phyloP scores from a whole-genome alignment of 2,888 invertebrate genomes.

The Neoscelio sp. region DNA sequence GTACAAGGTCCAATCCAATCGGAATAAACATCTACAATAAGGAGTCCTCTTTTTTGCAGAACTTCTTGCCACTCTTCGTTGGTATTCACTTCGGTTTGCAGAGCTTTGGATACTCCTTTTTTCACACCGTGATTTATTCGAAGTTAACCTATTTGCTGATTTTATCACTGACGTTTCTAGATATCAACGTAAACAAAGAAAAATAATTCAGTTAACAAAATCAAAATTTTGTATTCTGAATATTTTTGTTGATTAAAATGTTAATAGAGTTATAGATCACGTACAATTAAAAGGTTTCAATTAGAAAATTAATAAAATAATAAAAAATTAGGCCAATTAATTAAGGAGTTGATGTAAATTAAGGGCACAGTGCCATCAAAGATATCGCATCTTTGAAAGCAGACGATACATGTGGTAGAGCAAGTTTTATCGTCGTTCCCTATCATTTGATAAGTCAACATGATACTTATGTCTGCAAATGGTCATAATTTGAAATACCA shows the following conservation, averaged over 20 bases:
- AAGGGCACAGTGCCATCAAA: slow-evolving; percentile 62
- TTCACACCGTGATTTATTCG: slow-evolving; percentile 7
- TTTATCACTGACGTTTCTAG: too few species aligned
- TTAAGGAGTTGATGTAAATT: slow-evolving; percentile 73
- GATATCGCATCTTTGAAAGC: slow-evolving; percentile 27
- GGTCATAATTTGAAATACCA: slow-evolving; percentile 9
- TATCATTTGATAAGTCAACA: slow-evolving; percentile 28
- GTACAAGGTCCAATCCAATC: slow-evolving; percentile 96
- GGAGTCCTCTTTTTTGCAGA: slow-evolving; percentile 87
- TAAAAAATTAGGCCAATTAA: slow-evolving; percentile 21
- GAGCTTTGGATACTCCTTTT: slow-evolving; percentile 87
- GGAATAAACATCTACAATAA: slow-evolving; percentile 95
- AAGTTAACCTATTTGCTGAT: slow-evolving; percentile 3
- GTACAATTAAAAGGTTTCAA: not conserved
- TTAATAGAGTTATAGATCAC: too few species aligned
- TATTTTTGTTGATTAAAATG: too few species aligned
- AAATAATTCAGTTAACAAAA: too few species aligned
- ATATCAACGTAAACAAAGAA: too few species aligned
- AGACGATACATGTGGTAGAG: slow-evolving; percentile 22
- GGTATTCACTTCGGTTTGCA: slow-evolving; percentile 90
- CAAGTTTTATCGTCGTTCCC: slow-evolving; percentile 33
- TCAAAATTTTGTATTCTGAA: too few species aligned
- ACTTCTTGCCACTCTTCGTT: slow-evolving; percentile 94
- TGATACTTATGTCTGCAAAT: slow-evolving; percentile 15
- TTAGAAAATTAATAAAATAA: slow-evolving; percentile 10